Evolutionary conservation across 2,113 vertebrate species (phyloP).

Genomic region (Zosterops japonicus): DNA sequence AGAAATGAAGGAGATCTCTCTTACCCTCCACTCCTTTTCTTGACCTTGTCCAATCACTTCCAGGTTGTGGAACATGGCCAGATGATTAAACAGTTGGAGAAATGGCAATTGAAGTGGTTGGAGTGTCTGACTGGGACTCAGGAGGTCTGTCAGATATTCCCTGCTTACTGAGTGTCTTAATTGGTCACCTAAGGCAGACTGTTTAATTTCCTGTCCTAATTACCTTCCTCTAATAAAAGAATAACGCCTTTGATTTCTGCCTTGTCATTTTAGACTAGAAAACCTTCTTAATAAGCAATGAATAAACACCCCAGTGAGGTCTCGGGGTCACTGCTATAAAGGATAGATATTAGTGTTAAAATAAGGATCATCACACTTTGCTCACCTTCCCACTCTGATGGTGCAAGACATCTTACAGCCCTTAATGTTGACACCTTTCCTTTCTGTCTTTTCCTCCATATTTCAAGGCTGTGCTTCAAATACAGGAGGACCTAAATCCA

Average conservation of each 20-base stretch:
- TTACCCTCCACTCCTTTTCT: background rate
- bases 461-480: background rate
- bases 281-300: background rate
- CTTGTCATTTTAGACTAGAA: background rate
- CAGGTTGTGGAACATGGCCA: background rate
- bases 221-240: background rate
- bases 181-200: background rate
- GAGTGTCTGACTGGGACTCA: background rate
- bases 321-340: background rate
- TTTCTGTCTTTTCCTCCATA: background rate
- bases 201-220: background rate
- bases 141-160: background rate
- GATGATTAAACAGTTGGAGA: background rate
- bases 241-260: background rate
- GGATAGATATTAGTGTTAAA: background rate
- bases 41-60: background rate
- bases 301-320: background rate
- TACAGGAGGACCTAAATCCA: background rate
- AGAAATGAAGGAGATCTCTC: background rate
- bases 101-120: background rate
- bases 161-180: background rate
- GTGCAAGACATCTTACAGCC: background rate
- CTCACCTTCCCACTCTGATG: background rate
- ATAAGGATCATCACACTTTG: background rate
- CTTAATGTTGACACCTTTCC: background rate